These are phyloP conservation scores for Prostheceraeus crozeri DNA, from an alignment of 2,888 invertebrate genomes.

Conservation along the genomic window DNA sequence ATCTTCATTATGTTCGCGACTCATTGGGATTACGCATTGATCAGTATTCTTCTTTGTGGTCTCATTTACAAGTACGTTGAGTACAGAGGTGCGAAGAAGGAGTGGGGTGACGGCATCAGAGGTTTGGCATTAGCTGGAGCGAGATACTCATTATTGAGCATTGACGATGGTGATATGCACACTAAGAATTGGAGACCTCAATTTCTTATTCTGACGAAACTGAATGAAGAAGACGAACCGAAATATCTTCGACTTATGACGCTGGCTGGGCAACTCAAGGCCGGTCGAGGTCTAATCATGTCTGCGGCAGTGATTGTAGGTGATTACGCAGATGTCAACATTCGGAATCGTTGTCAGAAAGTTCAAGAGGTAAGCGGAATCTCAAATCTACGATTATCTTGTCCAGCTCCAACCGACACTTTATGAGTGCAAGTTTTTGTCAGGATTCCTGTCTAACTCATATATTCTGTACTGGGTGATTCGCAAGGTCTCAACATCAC, in stretches of 20 bases:
- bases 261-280: slow-evolving; percentile 44
- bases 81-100: slow-evolving; percentile 76
- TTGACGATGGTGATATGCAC: slow-evolving; percentile 95
- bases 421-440: too few relatives aligned
- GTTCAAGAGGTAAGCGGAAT: slow-evolving; percentile 37
- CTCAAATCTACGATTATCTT: too few relatives aligned
- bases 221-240: slow-evolving; percentile 34
- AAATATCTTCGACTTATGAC: slow-evolving; percentile 42
- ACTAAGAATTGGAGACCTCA: slow-evolving; percentile 69
- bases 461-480: too few relatives aligned
- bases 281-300: slow-evolving; percentile 43
- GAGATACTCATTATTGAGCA: slow-evolving; percentile 76
- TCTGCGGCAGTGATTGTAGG: slow-evolving; percentile 43
- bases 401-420: too few relatives aligned
- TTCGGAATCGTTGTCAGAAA: slow-evolving; percentile 37
- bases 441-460: too few relatives aligned
- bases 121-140: slow-evolving; percentile 95
- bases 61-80: slow-evolving; percentile 57
- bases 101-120: slow-evolving; percentile 98
- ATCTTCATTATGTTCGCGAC: slow-evolving; percentile 57
- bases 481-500: too few relatives aligned
- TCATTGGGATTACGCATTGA: slow-evolving; percentile 56
- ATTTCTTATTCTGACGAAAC: slow-evolving; percentile 42
- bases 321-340: slow-evolving; percentile 38
- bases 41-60: slow-evolving; percentile 51